phyloP scores from a whole-genome alignment of 2,797 vertebrate species.

The Xenops minutus region DNA sequence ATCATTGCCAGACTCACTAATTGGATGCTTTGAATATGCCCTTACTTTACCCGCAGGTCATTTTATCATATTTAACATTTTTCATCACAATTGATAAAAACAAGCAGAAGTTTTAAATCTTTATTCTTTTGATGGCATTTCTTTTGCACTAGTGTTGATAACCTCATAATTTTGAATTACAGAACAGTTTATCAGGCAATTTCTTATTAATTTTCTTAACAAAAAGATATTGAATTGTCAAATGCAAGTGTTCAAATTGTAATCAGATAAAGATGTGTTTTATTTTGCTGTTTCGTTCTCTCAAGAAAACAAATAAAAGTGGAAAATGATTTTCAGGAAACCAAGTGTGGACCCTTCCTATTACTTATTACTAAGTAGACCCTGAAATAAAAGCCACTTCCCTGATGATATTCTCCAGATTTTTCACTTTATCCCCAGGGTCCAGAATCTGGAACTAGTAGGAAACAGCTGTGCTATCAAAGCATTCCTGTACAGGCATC shows the following conservation, averaged over 20 bases:
- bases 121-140: background rate
- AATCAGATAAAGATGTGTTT: background rate
- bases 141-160: background rate
- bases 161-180: background rate
- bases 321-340: background rate
- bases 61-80: background rate
- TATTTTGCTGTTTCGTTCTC: background rate
- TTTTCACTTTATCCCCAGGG: background rate
- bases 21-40: background rate
- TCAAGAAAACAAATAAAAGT: background rate
- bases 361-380: background rate
- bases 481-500: constrained; percentile 8
- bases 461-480: constrained; percentile 50
- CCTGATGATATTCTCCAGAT: background rate
- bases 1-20: background rate
- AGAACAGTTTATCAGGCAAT: background rate
- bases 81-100: background rate
- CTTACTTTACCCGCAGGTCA: background rate
- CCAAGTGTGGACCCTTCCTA: background rate
- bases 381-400: background rate
- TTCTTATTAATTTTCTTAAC: background rate
- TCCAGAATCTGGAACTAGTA: constrained; percentile 12
- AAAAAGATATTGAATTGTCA: background rate
- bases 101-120: background rate
- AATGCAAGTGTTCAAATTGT: background rate